phyloP scores from a whole-genome alignment of 2,888 invertebrate genomes.

The Eupithecia inturbata region DNA sequence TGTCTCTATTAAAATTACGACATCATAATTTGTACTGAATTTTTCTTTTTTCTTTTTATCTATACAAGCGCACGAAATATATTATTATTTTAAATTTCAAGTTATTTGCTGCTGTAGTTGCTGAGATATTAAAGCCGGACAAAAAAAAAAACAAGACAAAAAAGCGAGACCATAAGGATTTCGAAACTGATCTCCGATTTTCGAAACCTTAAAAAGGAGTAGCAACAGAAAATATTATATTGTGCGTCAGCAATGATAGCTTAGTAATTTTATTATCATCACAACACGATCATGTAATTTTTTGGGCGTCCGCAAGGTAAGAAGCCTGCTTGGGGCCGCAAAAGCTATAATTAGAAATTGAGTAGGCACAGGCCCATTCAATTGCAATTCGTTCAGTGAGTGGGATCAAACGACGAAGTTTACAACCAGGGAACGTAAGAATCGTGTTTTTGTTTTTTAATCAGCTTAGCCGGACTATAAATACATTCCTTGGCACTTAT shows the following conservation, averaged over 20 bases:
- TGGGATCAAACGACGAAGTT: conserved; percentile 30
- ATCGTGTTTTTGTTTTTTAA: conserved; percentile 11
- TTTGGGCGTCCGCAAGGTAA: conserved; percentile 16
- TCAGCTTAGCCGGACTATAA: neutral
- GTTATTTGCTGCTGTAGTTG: too few relatives aligned
- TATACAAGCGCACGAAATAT: too few relatives aligned
- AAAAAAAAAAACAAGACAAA: too few relatives aligned
- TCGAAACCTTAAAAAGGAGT: neutral
- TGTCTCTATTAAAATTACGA: too few relatives aligned
- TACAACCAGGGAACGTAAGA: conserved; percentile 19
- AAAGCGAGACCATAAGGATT: too few relatives aligned
- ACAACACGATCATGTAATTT: conserved; percentile 12
- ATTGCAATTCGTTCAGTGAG: conserved; percentile 25
- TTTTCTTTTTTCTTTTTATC: too few relatives aligned
- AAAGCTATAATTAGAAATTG: conserved; percentile 25
- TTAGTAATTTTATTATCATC: neutral
- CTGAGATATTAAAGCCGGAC: too few relatives aligned
- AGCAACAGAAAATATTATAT: neutral
- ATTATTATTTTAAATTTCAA: too few relatives aligned
- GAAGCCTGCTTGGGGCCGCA: conserved; percentile 24
- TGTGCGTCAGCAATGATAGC: neutral
- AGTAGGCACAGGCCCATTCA: conserved; percentile 19
- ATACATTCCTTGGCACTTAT: neutral
- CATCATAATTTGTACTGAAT: too few relatives aligned
- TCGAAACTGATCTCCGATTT: too few relatives aligned